A percentile compares a stretch with the other conserved stretches of the same genome.
Evolutionary conservation across 1,140 invertebrate species (phyloP).

Genomic region (Radopholus similis): DNA sequence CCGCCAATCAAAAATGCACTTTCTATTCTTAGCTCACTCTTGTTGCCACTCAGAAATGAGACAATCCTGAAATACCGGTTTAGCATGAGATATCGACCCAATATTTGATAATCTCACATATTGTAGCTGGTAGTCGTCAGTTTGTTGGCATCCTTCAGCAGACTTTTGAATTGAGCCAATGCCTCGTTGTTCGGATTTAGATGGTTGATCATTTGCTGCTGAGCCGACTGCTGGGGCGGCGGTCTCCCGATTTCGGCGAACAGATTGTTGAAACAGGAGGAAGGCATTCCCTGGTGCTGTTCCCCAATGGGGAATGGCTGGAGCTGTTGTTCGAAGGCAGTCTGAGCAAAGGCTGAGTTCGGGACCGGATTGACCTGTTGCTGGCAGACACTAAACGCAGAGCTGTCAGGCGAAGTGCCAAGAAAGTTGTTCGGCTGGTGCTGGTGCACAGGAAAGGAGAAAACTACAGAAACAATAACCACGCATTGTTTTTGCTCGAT

Average conservation of each 20-base stretch:
- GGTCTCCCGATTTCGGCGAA: neutral
- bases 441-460: no score
- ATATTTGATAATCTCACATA: no score
- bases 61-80: no score
- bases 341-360: neutral
- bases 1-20: neutral
- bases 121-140: constrained; percentile 20
- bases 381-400: no score
- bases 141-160: constrained; percentile 26
- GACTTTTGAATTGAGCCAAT: constrained; percentile 20
- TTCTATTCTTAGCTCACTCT: constrained; percentile 21
- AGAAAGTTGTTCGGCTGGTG: no score
- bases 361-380: no score
- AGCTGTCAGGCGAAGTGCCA: no score
- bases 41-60: constrained; percentile 25
- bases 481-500: no score
- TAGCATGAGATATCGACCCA: no score
- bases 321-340: neutral
- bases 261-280: neutral
- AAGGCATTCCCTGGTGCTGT: neutral
- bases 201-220: constrained; percentile 4
- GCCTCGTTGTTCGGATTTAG: neutral
- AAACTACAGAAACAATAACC: no score
- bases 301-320: neutral
- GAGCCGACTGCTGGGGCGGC: neutral